A percentile compares a stretch with the other conserved stretches of the same genome.
Evolutionary conservation across 2,113 vertebrate genomes (phyloP).

Genomic region (Antigone vipio): DNA sequence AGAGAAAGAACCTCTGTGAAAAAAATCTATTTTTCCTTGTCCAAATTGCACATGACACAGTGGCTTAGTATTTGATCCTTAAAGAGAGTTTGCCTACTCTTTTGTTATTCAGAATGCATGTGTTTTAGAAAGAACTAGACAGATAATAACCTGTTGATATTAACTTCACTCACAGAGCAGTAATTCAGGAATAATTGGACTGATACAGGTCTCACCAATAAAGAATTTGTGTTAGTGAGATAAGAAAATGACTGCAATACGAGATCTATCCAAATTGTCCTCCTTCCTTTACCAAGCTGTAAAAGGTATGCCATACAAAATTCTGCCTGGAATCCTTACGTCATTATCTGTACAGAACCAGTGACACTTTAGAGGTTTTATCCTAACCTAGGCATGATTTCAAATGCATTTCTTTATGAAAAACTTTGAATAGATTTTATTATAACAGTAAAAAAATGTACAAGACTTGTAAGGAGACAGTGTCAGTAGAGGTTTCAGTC

Average conservation of each 20-base stretch:
- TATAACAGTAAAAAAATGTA: not conserved
- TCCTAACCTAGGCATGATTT: not conserved
- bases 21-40: not conserved
- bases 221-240: not conserved
- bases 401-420: not conserved
- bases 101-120: not conserved
- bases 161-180: not conserved
- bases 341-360: not conserved
- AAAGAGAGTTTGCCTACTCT: not conserved
- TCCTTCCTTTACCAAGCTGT: not conserved
- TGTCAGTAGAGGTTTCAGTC: not conserved
- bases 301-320: not conserved
- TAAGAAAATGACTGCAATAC: not conserved
- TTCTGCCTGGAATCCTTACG: not conserved
- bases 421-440: not conserved
- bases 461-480: not conserved
- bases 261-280: not conserved
- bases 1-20: not conserved
- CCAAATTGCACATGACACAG: not conserved
- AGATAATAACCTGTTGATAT: not conserved
- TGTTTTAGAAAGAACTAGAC: not conserved
- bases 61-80: not conserved
- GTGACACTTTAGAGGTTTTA: not conserved
- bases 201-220: not conserved
- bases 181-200: not conserved